Base-by-base conservation (phyloP, 1,140 invertebrate species). In the Drosophila subpulchrella region DNA sequence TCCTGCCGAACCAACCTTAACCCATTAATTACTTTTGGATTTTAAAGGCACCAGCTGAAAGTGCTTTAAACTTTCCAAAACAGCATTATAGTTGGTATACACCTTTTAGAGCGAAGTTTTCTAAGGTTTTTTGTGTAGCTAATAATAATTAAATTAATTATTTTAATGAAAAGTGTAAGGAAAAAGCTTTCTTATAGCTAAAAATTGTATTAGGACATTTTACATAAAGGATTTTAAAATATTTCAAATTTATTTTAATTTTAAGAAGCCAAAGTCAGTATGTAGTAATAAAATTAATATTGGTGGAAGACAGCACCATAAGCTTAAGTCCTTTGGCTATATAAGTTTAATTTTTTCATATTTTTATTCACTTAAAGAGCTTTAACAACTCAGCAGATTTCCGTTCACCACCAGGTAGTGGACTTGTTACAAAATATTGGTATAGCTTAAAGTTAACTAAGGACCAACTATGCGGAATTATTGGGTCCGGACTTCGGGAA, bases 11-110 rank as follows among this genome's bases (percentile, higher is more conserved):
- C n/a, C 17, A 27, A 30, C 38, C 34, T 65, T 65, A 62, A 63
- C 60, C 60, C 60, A 63, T 60, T 63, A 60, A 63, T 63, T 63
- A 42, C 38, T 34, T 24, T 39, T 8, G 8, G 41, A 41, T 30
- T 62, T 59, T 42, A 12, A 15, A 10, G 5, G 27, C 20, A 24
- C 27, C 60, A 63, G 38, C 38, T 42, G 55, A 63, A 62, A 42
- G 42, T 24, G 54, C 17, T 17, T 12, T 13, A 32, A 34, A 60
- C 30, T 60, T 13, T 1, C 6, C 13, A n/a, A 15, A 0, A 38
- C 58, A n/a, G 10, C 27, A 32, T 58, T 59, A 42, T 20, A 32
- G 38, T 58, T 59, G 15, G 39, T 34, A 30, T 34, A 59, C 55
- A 15, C 38, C 6, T 15, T 41, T 62, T 17, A 32, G 32, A 20